Evolutionary conservation across 2,888 invertebrate genomes (phyloP).

Genomic region (Pharmacophagus antenor): DNA sequence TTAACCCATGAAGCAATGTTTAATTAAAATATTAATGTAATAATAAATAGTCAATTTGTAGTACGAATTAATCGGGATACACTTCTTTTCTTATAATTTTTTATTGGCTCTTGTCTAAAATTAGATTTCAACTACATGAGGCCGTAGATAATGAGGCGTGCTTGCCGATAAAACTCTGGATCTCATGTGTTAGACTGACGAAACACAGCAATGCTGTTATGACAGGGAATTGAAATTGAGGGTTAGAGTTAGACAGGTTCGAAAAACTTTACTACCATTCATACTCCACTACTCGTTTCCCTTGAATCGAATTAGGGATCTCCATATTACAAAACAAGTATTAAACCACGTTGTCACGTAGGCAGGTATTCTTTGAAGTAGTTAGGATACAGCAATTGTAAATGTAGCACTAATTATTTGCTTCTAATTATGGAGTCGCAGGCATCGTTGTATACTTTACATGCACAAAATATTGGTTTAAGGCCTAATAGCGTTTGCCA

Average conservation of each 20-base stretch:
- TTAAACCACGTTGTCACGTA: not conserved
- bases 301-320: not conserved
- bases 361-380: not conserved
- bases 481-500: constrained; percentile 29
- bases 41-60: too few relatives aligned
- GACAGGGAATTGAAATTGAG: not conserved
- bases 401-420: constrained; percentile 41
- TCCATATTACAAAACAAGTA: not conserved
- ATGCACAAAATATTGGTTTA: constrained; percentile 30
- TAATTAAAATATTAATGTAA: too few relatives aligned
- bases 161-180: too few relatives aligned
- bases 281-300: not conserved
- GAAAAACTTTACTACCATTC: not conserved
- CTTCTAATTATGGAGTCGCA: constrained; percentile 36
- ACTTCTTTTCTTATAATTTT: too few relatives aligned
- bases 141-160: too few relatives aligned
- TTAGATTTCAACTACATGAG: too few relatives aligned
- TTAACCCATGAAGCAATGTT: too few relatives aligned
- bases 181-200: not conserved
- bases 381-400: constrained; percentile 15
- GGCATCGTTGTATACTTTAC: constrained; percentile 6
- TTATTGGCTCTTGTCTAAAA: too few relatives aligned
- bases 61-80: too few relatives aligned
- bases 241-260: not conserved
- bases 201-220: not conserved